A percentile compares a stretch with the other conserved stretches of the same genome.
Conservation (phyloP, 2,888 invertebrate genomes). For the Cantharis lateralis region DNA sequence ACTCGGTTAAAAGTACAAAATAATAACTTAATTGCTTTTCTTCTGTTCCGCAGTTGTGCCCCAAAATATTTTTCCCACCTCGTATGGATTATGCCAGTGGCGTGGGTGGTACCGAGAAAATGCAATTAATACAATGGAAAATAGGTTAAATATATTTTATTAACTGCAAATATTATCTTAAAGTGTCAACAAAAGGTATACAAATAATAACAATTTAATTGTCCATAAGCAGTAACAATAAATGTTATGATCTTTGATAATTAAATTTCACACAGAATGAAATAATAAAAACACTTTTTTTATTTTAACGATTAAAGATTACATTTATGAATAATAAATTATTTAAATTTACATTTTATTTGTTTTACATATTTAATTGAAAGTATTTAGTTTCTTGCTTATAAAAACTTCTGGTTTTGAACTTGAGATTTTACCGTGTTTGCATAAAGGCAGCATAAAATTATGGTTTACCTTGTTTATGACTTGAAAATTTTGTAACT, state of each 20-base stretch:
- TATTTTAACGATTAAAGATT: background rate
- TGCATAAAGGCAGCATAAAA: background rate
- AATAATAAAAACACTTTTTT: background rate
- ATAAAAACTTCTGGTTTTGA: background rate
- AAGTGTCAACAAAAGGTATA: background rate
- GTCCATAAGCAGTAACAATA: background rate
- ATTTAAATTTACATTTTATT: background rate
- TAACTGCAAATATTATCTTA: background rate
- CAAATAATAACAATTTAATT: background rate
- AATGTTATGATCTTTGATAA: background rate
- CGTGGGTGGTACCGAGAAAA: background rate
- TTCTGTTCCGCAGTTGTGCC: background rate
- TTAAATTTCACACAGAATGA: background rate
- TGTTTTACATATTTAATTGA: background rate
- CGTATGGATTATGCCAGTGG: background rate
- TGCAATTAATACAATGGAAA: background rate
- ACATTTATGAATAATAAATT: background rate
- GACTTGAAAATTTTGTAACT: background rate
- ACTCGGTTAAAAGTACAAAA: background rate
- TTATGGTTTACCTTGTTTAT: background rate
- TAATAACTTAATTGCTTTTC: background rate
- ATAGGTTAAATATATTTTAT: background rate
- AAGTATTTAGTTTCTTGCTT: background rate
- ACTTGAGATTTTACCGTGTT: background rate
- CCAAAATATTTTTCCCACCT: background rate